Conservation (phyloP, 2,888 invertebrate genomes). For the Ctenicera cuprea region DNA sequence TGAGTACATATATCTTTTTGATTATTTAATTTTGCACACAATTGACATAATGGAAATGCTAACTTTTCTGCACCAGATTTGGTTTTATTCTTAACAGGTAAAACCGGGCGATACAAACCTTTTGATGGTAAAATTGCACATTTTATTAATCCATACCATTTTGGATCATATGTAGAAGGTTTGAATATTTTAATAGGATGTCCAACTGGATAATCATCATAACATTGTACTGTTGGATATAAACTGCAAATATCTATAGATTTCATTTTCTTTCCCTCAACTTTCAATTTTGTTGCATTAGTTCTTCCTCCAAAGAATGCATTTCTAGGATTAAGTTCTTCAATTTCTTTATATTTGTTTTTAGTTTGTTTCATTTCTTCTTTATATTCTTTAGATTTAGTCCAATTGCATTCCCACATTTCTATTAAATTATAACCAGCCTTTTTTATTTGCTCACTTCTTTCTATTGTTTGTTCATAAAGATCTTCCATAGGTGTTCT, state of each 20-base stretch:
- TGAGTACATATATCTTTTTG: conserved; percentile 43
- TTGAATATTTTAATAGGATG: conserved; percentile 10
- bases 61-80: conserved; percentile 33
- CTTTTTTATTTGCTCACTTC: conserved; percentile 36
- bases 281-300: conserved; percentile 53
- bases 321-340: conserved; percentile 52
- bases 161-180: conserved; percentile 52
- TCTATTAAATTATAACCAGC: conserved; percentile 18
- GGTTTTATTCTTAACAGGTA: conserved; percentile 51
- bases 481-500: conserved; percentile 30
- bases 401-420: conserved; percentile 20
- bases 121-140: conserved; percentile 55
- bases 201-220: conserved; percentile 35
- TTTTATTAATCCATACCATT: conserved; percentile 58
- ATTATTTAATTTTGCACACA: conserved; percentile 49
- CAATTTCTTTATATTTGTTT: conserved; percentile 35
- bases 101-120: conserved; percentile 53
- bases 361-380: conserved; percentile 37
- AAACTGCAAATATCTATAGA: conserved; percentile 57
- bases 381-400: conserved; percentile 39
- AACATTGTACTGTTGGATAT: conserved; percentile 56
- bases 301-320: conserved; percentile 57
- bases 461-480: conserved; percentile 48
- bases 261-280: conserved; percentile 53
- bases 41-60: conserved; percentile 44